Base-by-base conservation (phyloP, 2,888 invertebrate species). In the Mantis religiosa region DNA sequence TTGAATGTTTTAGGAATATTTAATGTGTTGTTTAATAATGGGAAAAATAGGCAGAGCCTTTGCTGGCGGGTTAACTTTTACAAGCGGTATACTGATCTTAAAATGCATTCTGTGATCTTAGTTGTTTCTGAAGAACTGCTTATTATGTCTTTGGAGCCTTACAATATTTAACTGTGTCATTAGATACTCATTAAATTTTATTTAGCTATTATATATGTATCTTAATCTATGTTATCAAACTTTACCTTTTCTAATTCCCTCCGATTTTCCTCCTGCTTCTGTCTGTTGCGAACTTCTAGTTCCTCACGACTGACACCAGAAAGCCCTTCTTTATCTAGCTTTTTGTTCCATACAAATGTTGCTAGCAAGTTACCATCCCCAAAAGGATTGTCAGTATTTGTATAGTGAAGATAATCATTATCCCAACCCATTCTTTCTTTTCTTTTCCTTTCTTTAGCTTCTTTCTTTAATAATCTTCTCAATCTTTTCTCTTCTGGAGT, bases 311-410 rank as follows among this genome's bases (percentile, higher is more conserved):
- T 96, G 0, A 97, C 96, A 89, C 96, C 96, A 87, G 96, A 95
- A 1, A 98, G 94, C 0, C 99, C 99, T 92, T 99, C 98, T 92
- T 98, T 98, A 89, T 98, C 97, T 86, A 99, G 94, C 93, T 99
- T 99, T 93, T 99, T 99, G 30, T 95, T 95, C 99, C 99, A 99
- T 0, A 99, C 97, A 93, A 99, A 99, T 0, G 98, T 97, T 71
- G 99, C 97, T 8, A 99, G 95, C 82, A 99, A 95, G 91, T 98
- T 98, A 0, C 98, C 97, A 94, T 99, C 99, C 0, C 99, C 99
- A 93, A 99, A 99, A 0, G 99, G 99, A 94, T 99, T 99, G 93
- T 99, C 99, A 88, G 97, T 97, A 93, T 99, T 99, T 0, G 99
- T 99, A 92, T 99, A 99, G 92, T 98, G 98, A 90, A 98, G 95